A percentile compares a stretch with the other conserved stretches of the same genome.
Conservation (phyloP, 2,888 invertebrate species). For the Molorchus minor region DNA sequence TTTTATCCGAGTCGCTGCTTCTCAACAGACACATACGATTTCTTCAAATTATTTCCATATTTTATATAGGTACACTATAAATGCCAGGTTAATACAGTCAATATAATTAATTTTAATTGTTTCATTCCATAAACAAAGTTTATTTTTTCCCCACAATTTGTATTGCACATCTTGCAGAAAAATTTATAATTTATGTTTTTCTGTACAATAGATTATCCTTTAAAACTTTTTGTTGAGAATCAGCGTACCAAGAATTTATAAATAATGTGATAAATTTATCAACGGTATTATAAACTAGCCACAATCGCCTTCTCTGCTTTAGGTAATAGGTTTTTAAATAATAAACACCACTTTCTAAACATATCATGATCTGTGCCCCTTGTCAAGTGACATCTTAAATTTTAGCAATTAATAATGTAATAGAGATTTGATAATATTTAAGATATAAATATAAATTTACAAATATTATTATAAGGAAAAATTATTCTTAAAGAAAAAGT, state of each 20-base stretch:
- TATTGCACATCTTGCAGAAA: too few species aligned
- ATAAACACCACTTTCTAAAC: constrained; percentile 80
- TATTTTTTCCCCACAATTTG: too few species aligned
- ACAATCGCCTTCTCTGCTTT: constrained; percentile 67
- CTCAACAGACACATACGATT: constrained; percentile 26
- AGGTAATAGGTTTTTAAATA: constrained; percentile 64
- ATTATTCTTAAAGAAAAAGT: constrained; percentile 40
- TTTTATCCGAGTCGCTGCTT: constrained; percentile 35
- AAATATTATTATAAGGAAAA: constrained; percentile 50
- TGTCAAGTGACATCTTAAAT: constrained; percentile 70
- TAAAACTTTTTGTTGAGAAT: constrained; percentile 35
- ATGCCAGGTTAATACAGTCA: too few species aligned
- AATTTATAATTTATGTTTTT: background rate
- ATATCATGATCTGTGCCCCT: constrained; percentile 84
- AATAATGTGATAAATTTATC: constrained; percentile 61
- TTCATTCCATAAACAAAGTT: too few species aligned
- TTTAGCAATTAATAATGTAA: constrained; percentile 62
- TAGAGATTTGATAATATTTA: constrained; percentile 65
- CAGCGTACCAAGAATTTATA: constrained; percentile 43
- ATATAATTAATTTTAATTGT: too few species aligned
- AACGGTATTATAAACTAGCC: constrained; percentile 63
- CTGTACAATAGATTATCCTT: too few species aligned
- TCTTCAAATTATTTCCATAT: too few species aligned
- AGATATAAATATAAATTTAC: constrained; percentile 61
- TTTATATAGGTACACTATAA: too few species aligned